Conservation (phyloP, 2,888 invertebrate species). For the Papilio protenor region DNA sequence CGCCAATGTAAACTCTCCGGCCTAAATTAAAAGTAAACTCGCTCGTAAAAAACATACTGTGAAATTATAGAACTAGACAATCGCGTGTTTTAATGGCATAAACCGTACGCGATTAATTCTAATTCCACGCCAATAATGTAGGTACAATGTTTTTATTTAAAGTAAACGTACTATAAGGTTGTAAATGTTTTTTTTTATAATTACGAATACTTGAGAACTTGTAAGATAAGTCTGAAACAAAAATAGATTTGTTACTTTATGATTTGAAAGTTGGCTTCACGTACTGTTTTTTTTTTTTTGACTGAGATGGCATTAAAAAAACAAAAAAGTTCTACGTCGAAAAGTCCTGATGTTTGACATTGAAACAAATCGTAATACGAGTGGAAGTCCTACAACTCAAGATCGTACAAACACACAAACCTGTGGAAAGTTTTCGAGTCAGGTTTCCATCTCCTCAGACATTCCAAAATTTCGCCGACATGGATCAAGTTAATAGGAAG, state of each 20-base stretch:
- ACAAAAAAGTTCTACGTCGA: not conserved
- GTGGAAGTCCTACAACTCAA: slow-evolving; percentile 5
- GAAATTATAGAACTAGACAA: slow-evolving; percentile 20
- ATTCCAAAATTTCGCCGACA: slow-evolving; percentile 26
- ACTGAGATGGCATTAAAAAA: not conserved
- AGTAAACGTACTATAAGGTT: not conserved
- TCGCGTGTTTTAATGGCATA: slow-evolving; percentile 20
- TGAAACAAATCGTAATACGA: slow-evolving; percentile 1
- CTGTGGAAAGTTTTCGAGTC: slow-evolving; percentile 19
- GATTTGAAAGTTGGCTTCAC: too few species aligned
- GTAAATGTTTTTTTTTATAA: not conserved
- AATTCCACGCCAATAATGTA: not conserved
- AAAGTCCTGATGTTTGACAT: slow-evolving; percentile 10
- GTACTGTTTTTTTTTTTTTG: not conserved
- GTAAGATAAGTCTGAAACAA: too few species aligned
- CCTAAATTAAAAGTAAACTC: slow-evolving; percentile 41
- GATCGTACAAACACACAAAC: slow-evolving; percentile 5
- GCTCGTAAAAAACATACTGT: slow-evolving; percentile 25
- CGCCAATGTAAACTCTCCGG: slow-evolving; percentile 35
- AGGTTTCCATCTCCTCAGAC: slow-evolving; percentile 19
- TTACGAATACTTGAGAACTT: not conserved
- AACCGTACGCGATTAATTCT: not conserved
- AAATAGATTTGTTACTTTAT: too few species aligned
- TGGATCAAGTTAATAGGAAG: slow-evolving; percentile 39
- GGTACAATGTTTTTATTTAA: not conserved